Percentiles rank a stretch among this genome's conserved stretches.
Conservation (phyloP, 1,140 invertebrate species). For the Tenebrio molitor region DNA sequence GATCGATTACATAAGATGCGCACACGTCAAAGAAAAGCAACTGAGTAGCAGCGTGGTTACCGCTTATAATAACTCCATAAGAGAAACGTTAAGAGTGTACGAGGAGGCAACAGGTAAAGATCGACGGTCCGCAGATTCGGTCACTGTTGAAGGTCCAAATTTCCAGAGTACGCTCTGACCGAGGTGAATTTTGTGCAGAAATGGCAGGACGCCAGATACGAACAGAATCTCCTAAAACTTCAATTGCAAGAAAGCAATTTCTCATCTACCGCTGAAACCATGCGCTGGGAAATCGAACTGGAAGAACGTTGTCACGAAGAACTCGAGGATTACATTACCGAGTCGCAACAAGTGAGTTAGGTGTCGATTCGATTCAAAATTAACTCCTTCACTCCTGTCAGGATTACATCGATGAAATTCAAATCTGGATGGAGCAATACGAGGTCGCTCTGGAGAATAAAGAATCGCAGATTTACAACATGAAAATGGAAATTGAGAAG, state of each 20-base stretch:
- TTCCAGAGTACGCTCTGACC: slow-evolving; percentile 10
- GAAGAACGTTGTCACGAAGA: background rate
- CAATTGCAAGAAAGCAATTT: background rate
- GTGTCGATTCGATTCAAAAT: background rate
- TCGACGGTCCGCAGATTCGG: too few relatives aligned
- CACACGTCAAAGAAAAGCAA: too few relatives aligned
- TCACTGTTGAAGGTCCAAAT: background rate
- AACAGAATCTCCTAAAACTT: slow-evolving; percentile 7
- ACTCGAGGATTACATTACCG: background rate
- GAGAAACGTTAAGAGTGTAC: too few relatives aligned
- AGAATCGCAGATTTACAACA: slow-evolving; percentile 15
- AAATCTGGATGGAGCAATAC: slow-evolving; percentile 42
- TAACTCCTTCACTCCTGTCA: background rate
- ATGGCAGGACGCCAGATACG: slow-evolving; percentile 15
- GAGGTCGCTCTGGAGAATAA: slow-evolving; percentile 22
- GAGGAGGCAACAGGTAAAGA: too few relatives aligned
- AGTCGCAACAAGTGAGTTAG: slow-evolving; percentile 3
- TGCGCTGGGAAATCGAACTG: slow-evolving; percentile 13
- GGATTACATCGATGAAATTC: slow-evolving; percentile 31
- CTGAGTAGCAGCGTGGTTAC: too few relatives aligned
- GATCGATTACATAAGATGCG: too few relatives aligned
- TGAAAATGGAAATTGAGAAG: slow-evolving; percentile 9
- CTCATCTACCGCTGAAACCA: background rate
- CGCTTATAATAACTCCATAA: too few relatives aligned
- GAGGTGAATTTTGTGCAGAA: slow-evolving; percentile 6